Conservation (phyloP, 2,888 invertebrate genomes). For the Drosophila aldrichi region DNA sequence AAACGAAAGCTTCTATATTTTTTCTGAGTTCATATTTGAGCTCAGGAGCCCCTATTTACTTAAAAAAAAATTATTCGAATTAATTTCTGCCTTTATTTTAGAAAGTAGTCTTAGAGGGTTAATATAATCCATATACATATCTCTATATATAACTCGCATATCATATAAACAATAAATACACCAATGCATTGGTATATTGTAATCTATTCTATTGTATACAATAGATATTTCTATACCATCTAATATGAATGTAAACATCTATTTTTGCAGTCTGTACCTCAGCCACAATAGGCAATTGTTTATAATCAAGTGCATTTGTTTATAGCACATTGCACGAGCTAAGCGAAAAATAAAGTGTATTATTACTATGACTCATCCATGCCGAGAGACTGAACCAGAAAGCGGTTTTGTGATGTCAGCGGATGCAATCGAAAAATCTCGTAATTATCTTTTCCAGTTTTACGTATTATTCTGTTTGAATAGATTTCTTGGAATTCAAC, state of each 20-base stretch:
- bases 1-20: no score
- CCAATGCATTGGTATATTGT: no score
- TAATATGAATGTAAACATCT: neutral
- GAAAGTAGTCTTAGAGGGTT: no score
- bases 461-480: neutral
- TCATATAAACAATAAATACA: no score
- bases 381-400: neutral
- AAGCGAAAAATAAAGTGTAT: neutral
- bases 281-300: conserved; percentile 16
- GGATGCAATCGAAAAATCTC: neutral
- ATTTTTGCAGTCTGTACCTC: neutral
- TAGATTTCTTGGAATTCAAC: conserved; percentile 18
- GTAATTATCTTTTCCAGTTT: neutral
- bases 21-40: no score
- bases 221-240: neutral
- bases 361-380: conserved; percentile 28
- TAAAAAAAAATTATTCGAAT: no score
- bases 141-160: neutral
- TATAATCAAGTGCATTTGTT: conserved; percentile 23
- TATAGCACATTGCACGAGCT: neutral
- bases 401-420: conserved; percentile 12
- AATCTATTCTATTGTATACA: no score
- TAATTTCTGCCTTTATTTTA: no score
- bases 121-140: neutral
- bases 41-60: no score